Evolutionary conservation across 2,888 invertebrate genomes (phyloP).

Genomic region (Ryuthela nishihirai): DNA sequence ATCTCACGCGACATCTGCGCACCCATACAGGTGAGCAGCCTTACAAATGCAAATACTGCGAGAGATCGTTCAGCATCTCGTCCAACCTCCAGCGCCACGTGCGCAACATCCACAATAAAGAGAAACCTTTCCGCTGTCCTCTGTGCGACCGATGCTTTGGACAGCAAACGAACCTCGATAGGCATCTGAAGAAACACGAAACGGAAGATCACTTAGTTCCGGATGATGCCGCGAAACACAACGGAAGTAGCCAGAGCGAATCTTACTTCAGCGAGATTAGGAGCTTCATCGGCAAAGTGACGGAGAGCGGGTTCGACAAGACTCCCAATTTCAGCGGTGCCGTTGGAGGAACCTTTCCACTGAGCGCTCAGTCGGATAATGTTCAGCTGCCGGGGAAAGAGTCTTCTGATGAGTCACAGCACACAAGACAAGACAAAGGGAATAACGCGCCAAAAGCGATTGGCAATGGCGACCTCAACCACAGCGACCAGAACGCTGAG

Average conservation of each 20-base stretch:
- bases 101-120: slow-evolving; percentile 96
- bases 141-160: slow-evolving; percentile 96
- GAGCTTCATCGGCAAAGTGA: slow-evolving; percentile 89
- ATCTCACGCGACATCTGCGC: slow-evolving; percentile 89
- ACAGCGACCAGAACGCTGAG: too few relatives aligned
- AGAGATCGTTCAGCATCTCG: slow-evolving; percentile 95
- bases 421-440: too few relatives aligned
- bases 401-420: too few relatives aligned
- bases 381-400: too few relatives aligned
- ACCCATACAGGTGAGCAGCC: slow-evolving; percentile 99
- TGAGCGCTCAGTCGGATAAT: too few relatives aligned
- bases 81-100: slow-evolving; percentile 98
- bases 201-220: slow-evolving; percentile 72
- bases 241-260: slow-evolving; percentile 59
- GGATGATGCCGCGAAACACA: slow-evolving; percentile 56
- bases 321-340: too few relatives aligned
- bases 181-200: slow-evolving; percentile 94
- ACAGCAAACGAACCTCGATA: slow-evolving; percentile 96
- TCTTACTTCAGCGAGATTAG: slow-evolving; percentile 81
- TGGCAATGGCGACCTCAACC: too few relatives aligned
- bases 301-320: too few relatives aligned
- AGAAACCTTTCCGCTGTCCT: slow-evolving; percentile 91
- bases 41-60: slow-evolving; percentile 96
- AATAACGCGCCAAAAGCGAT: too few relatives aligned
- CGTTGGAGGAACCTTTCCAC: too few relatives aligned